Evolutionary conservation across 2,888 invertebrate genomes (phyloP).

Genomic region (Apocheima hispidaria): DNA sequence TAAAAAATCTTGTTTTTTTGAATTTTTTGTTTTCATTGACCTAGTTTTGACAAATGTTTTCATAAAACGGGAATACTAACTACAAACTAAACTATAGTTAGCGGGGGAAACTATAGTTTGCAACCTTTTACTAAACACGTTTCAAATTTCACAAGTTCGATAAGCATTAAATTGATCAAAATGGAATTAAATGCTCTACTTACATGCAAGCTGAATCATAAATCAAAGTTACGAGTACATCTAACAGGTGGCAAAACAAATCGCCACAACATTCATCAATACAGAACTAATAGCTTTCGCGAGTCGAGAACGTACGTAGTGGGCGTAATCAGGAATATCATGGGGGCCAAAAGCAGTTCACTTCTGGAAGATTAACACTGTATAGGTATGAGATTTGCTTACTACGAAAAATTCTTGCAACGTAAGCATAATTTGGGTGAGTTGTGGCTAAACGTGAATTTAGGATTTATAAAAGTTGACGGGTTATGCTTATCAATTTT

Average conservation of each 20-base stretch:
- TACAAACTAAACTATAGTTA: too few relatives aligned
- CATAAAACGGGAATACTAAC: too few relatives aligned
- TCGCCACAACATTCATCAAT: constrained; percentile 20
- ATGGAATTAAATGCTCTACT: background rate
- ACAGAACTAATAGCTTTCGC: constrained; percentile 27
- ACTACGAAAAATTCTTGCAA: too few relatives aligned
- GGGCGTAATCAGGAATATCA: background rate
- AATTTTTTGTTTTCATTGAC: too few relatives aligned
- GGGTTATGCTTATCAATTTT: too few relatives aligned
- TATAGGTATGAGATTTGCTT: too few relatives aligned
- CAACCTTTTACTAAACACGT: background rate
- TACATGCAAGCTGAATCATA: constrained; percentile 2
- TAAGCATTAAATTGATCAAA: background rate
- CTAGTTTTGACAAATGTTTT: too few relatives aligned
- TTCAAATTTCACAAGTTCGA: background rate
- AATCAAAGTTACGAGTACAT: background rate
- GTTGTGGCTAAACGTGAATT: too few relatives aligned
- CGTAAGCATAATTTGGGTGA: too few relatives aligned
- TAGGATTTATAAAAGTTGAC: too few relatives aligned
- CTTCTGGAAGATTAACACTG: too few relatives aligned
- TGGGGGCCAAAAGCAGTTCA: background rate
- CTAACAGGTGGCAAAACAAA: constrained; percentile 21
- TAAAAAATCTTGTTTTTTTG: too few relatives aligned
- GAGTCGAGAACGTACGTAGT: constrained; percentile 8
- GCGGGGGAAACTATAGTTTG: background rate